Percentiles rank a stretch among this genome's conserved stretches.
phyloP scores from a whole-genome alignment of 2,113 vertebrate species.

The Passer montanus region DNA sequence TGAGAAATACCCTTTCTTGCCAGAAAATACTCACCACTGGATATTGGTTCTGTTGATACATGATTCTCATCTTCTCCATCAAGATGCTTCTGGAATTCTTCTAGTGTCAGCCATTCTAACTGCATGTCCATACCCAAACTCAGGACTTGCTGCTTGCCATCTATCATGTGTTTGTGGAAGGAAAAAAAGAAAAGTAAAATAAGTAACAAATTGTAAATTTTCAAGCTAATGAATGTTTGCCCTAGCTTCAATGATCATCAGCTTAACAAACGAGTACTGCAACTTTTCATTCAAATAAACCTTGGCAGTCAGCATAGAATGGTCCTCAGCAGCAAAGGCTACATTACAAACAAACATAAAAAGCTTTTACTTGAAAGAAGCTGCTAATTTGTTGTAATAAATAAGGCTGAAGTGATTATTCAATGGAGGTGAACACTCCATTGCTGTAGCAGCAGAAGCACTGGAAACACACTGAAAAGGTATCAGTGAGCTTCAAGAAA shows the following conservation, averaged over 20 bases:
- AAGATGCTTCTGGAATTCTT: constrained; percentile 96
- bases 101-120: constrained; percentile 93
- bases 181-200: background rate
- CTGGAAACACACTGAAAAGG: background rate
- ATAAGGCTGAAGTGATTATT: background rate
- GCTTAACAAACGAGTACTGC: background rate
- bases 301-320: background rate
- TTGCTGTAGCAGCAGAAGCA: background rate
- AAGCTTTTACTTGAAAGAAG: background rate
- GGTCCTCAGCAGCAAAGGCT: background rate
- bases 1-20: background rate
- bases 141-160: constrained; percentile 76
- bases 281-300: background rate
- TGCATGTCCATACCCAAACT: constrained; percentile 94
- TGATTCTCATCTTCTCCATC: constrained; percentile 89
- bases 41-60: constrained; percentile 73
- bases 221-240: background rate
- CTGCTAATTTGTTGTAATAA: background rate
- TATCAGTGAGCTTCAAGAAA: background rate
- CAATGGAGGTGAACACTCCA: background rate
- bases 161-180: background rate
- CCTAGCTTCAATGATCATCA: background rate
- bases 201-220: background rate
- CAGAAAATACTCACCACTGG: constrained; percentile 82
- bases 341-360: background rate